Evolutionary conservation across 2,113 vertebrate genomes (phyloP), one percentile per base, ranked within the genome.

Genomic region (Microtus montanus): DNA sequence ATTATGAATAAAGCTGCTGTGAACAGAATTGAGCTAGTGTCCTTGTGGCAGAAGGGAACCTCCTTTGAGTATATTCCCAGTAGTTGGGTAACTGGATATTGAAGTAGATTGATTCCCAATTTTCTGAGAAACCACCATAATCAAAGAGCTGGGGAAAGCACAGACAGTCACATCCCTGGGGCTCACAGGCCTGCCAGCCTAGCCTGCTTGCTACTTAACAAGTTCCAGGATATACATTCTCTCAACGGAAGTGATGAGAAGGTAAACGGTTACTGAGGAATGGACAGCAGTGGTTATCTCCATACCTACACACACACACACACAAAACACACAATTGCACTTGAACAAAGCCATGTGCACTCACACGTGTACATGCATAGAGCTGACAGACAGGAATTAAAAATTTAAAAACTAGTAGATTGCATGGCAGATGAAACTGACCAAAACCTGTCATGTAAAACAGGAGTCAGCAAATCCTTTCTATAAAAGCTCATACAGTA

Each of bases 351-450:
- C 30, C 33, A 14, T 35, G 13, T 35, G 33, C 6, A 19, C 7
- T n/a, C 35, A 71, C 68, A 15, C 7, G 6, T 38, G 22, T 75
- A 28, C 9, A 28, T 47, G 12, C 26, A 47, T 52, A n/a, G 85
- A 87, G 71, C 77, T 35, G 19, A 44, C 79, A 91, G 66, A 86
- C 66, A 38, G 24, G 22, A 63, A 19, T 19, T 64, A 66, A 85
- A 58, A 80, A 49, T 90, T 93, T 93, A 47, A 83, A 71, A 78
- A 44, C 35, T 75, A 63, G 20, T 79, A 17, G 19, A 38, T 47
- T 38, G 61, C 88, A 80, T 91, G 38, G 38, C 71, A 68, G 28
- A 35, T 78, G 52, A 82, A 91, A 58, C 70, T 90, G 83, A 93
- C 83, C 78, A 96, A 91, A 80, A 30, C 20, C 20, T 7, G n/a